phyloP scores from a whole-genome alignment of 2,113 vertebrate genomes.

The Raja brachyura region DNA sequence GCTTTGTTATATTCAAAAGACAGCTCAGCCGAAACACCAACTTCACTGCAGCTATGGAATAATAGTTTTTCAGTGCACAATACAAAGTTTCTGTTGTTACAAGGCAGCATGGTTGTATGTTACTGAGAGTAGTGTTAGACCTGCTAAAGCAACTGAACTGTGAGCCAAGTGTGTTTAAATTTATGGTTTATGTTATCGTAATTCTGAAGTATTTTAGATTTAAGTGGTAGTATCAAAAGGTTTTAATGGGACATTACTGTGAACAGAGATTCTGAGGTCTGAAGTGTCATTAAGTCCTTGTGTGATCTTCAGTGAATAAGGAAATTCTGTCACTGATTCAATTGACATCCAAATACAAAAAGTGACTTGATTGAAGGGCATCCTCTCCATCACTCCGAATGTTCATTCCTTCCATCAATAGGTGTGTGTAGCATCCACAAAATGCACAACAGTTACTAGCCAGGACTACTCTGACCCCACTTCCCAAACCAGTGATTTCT shows the following conservation, averaged over 20 bases:
- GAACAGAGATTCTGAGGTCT: too few relatives aligned
- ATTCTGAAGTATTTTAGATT: background rate
- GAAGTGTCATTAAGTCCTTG: too few relatives aligned
- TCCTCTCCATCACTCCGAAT: too few relatives aligned
- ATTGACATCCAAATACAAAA: background rate
- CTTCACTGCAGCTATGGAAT: background rate
- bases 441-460: too few relatives aligned
- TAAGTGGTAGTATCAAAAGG: too few relatives aligned
- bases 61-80: background rate
- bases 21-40: background rate
- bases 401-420: too few relatives aligned
- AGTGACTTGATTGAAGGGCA: too few relatives aligned
- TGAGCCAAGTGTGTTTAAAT: background rate
- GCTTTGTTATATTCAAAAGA: background rate
- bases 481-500: too few relatives aligned
- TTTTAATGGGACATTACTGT: too few relatives aligned
- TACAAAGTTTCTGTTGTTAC: background rate
- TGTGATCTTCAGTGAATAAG: background rate
- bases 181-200: background rate
- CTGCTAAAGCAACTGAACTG: background rate
- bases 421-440: too few relatives aligned
- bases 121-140: background rate
- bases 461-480: too few relatives aligned
- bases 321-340: background rate
- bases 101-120: background rate